phyloP scores from a whole-genome alignment of 2,888 invertebrate species.

The Parnassius glacialis region DNA sequence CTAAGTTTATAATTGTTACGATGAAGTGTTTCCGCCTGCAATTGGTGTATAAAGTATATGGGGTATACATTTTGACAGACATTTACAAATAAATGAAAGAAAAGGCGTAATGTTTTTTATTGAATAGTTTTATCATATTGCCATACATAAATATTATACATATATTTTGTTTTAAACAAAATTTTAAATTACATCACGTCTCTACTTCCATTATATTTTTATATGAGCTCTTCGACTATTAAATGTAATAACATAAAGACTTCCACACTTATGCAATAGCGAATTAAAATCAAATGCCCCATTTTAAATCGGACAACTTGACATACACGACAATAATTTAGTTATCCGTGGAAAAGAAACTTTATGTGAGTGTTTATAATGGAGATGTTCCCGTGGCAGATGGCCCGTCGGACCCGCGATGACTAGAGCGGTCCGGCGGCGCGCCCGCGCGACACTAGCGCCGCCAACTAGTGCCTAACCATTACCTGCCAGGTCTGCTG shows the following conservation, averaged over 20 bases:
- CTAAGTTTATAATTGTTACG: neutral
- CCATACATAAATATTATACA: too few relatives aligned
- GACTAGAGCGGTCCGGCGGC: slow-evolving; percentile 78
- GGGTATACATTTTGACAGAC: slow-evolving; percentile 7
- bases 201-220: slow-evolving; percentile 13
- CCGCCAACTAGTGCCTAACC: slow-evolving; percentile 59
- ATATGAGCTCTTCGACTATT: neutral
- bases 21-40: slow-evolving; percentile 19
- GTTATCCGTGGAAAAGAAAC: slow-evolving; percentile 3
- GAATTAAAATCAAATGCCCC: neutral
- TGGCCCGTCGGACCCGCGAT: slow-evolving; percentile 76
- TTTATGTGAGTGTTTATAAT: slow-evolving; percentile 24
- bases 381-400: slow-evolving; percentile 47
- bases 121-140: neutral
- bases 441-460: slow-evolving; percentile 67
- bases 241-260: slow-evolving; percentile 7
- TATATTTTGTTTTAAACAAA: neutral
- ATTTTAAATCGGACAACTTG: neutral
- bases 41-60: slow-evolving; percentile 8
- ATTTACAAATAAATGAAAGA: slow-evolving; percentile 5
- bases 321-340: neutral
- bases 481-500: slow-evolving; percentile 67
- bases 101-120: slow-evolving; percentile 1
- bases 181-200: slow-evolving; percentile 1
- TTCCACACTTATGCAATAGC: neutral